These are phyloP conservation scores for Syngnathus floridae DNA, from an alignment of 2,113 vertebrate species.

Conservation along the genomic window DNA sequence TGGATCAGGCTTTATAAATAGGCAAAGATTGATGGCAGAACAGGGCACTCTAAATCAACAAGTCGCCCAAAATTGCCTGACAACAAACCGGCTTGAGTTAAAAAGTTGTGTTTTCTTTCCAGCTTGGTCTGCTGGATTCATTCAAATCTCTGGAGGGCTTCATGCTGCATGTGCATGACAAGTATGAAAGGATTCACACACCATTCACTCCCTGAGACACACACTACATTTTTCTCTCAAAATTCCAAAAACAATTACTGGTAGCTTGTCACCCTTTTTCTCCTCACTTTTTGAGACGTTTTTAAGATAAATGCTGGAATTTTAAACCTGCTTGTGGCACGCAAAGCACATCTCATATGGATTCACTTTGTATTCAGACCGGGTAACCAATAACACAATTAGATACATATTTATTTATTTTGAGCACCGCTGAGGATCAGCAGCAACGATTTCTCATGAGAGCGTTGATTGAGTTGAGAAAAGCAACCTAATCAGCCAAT, in stretches of 20 bases:
- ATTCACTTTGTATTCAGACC: conserved; percentile 39
- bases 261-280: not conserved
- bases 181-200: conserved; percentile 53
- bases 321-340: conserved; percentile 32
- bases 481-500: conserved; percentile 54
- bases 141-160: conserved; percentile 57
- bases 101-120: conserved; percentile 51
- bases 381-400: conserved; percentile 14
- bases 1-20: conserved; percentile 54
- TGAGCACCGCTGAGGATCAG: conserved; percentile 28
- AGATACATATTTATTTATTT: conserved; percentile 27
- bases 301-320: conserved; percentile 53
- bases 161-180: conserved; percentile 24
- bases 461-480: conserved; percentile 44
- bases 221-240: not conserved
- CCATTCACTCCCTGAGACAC: conserved; percentile 36
- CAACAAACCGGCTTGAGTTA: conserved; percentile 39
- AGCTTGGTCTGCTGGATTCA: conserved; percentile 60
- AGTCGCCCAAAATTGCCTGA: conserved; percentile 42
- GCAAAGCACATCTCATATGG: conserved; percentile 21
- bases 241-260: not conserved
- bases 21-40: conserved; percentile 54
- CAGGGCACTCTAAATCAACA: conserved; percentile 62
- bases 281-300: conserved; percentile 25
- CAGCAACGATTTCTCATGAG: conserved; percentile 29